Base-by-base conservation (phyloP, 1,140 invertebrate species). In the Drosophila rhopaloa region DNA sequence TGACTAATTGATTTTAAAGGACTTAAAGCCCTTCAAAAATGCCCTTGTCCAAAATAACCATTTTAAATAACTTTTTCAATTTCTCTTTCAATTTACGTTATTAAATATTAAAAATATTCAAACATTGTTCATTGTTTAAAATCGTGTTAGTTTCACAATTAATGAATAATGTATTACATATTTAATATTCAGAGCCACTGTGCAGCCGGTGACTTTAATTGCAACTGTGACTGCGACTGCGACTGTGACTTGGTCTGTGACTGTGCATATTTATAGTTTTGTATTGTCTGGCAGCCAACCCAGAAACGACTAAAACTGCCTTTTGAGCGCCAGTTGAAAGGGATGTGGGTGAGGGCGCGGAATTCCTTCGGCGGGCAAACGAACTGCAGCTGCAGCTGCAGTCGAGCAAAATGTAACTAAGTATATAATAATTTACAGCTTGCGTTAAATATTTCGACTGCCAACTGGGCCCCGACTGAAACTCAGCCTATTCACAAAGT, bases 231-330 rank as follows among this genome's bases (percentile, higher is more conserved):
- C n/a, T 73, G 71, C 57, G 73, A 56, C n/a, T 73, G 71, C 53
- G 73, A 76, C 14, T 76, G 43, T 50, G 62, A 76, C 61, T 76
- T 59, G 59, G 53, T 53, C 75, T 71, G 74, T 60, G 75, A 72
- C 68, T 79, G 44, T 65, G 82, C 70, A 88, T 86, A 86, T 86
- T 86, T 88, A 88, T 86, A 76, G 82, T 83, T 86, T 76, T 79
- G 79, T 72, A 86, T 83, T 86, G 82, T 88, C 83, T 88, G 79
- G 40, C 74, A 76, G 76, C 11, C 59, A 43, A 56, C 59, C 67
- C 48, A 68, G 59, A 85, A 81, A 78, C 46, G 73, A 77, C 73
- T 77, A 61, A 77, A 76, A 27, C 62, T 51, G 58, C 55, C 68
- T 60, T 65, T 56, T 53, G 57, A 76, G 27, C 29, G 67, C 41